Evolutionary conservation across 2,888 invertebrate species (phyloP).

Genomic region (Caenorhabditis sulstoni): DNA sequence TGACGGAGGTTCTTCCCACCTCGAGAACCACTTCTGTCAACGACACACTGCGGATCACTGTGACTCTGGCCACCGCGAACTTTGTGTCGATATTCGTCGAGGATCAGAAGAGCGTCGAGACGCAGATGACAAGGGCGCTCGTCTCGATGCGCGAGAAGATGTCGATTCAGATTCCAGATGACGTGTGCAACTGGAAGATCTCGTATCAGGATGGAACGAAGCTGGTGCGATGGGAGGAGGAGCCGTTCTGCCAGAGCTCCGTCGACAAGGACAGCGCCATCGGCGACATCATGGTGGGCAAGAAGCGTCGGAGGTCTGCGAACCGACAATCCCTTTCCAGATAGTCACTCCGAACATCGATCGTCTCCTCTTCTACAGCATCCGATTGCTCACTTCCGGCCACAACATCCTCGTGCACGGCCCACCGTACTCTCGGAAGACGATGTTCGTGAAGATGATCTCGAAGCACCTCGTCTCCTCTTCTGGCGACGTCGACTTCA

Average conservation of each 20-base stretch:
- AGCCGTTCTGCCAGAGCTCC: slow-evolving; percentile 65
- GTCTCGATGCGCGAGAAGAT: slow-evolving; percentile 25
- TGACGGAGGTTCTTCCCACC: slow-evolving; percentile 51
- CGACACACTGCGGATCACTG: slow-evolving; percentile 51
- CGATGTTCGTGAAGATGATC: slow-evolving; percentile 69
- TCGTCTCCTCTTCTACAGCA: slow-evolving; percentile 68
- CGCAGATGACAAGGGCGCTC: slow-evolving; percentile 11
- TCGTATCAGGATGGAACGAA: slow-evolving; percentile 52
- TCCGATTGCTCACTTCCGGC: slow-evolving; percentile 59
- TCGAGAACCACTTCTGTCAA: slow-evolving; percentile 45
- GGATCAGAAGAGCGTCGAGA: slow-evolving; percentile 26
- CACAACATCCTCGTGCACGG: slow-evolving; percentile 72
- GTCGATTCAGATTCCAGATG: slow-evolving; percentile 48
- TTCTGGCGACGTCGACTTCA: slow-evolving; percentile 33
- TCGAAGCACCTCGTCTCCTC: slow-evolving; percentile 37
- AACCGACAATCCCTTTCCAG: too few species aligned
- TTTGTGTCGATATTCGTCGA: slow-evolving; percentile 47
- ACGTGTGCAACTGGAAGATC: slow-evolving; percentile 55
- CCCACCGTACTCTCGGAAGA: slow-evolving; percentile 70
- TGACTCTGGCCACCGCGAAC: slow-evolving; percentile 44
- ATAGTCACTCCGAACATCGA: slow-evolving; percentile 70
- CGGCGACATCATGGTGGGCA: slow-evolving; percentile 58
- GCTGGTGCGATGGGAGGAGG: slow-evolving; percentile 64
- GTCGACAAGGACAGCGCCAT: slow-evolving; percentile 68
- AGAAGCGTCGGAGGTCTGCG: background rate